These are phyloP conservation scores for Diploptera punctata DNA, from an alignment of 2,888 invertebrate genomes.

Conservation along the genomic window DNA sequence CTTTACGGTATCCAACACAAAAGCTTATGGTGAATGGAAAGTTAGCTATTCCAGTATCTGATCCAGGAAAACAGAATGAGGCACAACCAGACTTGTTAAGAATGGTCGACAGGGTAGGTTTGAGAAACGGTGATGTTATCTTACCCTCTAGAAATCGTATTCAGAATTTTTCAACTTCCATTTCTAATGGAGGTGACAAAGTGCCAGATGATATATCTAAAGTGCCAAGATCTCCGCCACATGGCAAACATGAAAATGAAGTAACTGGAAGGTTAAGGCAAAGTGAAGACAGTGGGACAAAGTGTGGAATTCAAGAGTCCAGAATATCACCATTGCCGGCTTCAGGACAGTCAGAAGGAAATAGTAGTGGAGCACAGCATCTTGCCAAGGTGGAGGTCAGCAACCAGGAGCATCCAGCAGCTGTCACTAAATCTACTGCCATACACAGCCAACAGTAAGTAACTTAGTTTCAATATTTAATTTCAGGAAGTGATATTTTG, in stretches of 20 bases:
- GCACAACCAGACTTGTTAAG: background rate
- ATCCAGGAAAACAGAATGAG: background rate
- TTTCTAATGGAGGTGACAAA: background rate
- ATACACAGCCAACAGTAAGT: conserved; percentile 18
- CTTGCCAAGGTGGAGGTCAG: background rate
- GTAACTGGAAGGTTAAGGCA: background rate
- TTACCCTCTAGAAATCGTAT: conserved; percentile 24
- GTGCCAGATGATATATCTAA: background rate
- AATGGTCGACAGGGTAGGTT: background rate
- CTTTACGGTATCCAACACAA: conserved; percentile 56
- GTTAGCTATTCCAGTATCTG: conserved; percentile 49
- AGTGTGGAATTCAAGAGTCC: background rate
- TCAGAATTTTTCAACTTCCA: conserved; percentile 22
- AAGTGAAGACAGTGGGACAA: background rate
- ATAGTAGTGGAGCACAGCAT: background rate
- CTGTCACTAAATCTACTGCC: background rate
- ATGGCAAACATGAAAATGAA: background rate
- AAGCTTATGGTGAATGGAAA: conserved; percentile 59
- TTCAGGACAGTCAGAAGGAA: background rate
- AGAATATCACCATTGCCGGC: background rate
- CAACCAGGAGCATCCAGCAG: background rate
- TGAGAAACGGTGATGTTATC: background rate
- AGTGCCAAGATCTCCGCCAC: conserved; percentile 1
- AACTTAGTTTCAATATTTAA: no score
- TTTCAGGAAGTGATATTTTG: no score